Conservation (phyloP, 2,888 invertebrate genomes). For the Endotricha flammealis region DNA sequence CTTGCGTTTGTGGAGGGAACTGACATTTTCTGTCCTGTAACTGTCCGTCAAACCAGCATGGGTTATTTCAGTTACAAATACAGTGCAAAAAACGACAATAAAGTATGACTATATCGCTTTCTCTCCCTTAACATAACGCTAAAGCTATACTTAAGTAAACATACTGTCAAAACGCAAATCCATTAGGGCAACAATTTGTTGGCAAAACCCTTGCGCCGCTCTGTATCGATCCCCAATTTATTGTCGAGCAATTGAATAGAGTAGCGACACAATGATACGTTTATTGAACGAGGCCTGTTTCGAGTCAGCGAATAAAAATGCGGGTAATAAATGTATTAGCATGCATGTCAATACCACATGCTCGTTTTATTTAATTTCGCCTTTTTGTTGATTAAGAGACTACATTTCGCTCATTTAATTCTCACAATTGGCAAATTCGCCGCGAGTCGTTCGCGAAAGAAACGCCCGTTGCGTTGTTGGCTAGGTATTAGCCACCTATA, state of each 20-base stretch:
- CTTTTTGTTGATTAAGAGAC: too few relatives aligned
- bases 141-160: background rate
- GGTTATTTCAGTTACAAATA: too few relatives aligned
- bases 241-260: background rate
- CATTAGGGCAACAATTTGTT: background rate
- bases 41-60: too few relatives aligned
- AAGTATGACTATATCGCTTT: too few relatives aligned
- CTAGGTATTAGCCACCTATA: too few relatives aligned
- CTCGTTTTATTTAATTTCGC: too few relatives aligned
- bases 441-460: too few relatives aligned
- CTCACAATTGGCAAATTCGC: too few relatives aligned
- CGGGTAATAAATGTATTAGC: background rate
- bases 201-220: background rate
- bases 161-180: background rate
- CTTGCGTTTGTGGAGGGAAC: too few relatives aligned
- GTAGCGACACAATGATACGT: background rate
- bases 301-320: background rate
- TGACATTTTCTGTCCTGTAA: too few relatives aligned
- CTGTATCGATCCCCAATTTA: background rate
- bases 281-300: background rate
- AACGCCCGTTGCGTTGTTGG: too few relatives aligned
- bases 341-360: background rate
- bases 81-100: background rate
- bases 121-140: background rate
- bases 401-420: too few relatives aligned